Base-by-base conservation (phyloP, 2,888 invertebrate species). In the Chouioia cunea region DNA sequence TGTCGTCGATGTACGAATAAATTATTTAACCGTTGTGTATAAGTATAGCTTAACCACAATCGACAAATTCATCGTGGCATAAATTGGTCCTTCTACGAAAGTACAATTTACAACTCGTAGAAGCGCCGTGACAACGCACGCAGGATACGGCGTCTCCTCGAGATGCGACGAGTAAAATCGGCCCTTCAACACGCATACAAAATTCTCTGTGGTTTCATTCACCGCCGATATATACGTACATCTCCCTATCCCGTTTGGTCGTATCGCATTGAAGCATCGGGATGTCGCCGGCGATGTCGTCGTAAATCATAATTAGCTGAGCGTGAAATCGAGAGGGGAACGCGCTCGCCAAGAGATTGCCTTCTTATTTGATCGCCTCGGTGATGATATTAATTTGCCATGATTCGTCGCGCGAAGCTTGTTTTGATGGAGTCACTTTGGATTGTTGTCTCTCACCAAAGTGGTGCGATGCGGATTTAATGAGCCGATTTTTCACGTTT, bases 221-320 rank as follows among this genome's bases (percentile, higher is more conserved):
- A 70, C 76, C 74, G 71, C 23, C 79, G 80, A 81, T 36, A 36
- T 36, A 36, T 36, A 36, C 36, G 10, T 10, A 36, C 36, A 36
- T 36, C 36, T 6, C 36, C 12, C 36, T 36, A 6, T 8, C 78
- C 79, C 77, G 78, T 78, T 75, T 65, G 73, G 20, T 47, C 76
- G 77, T 82, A 82, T 83, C 83, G 81, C 78, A 80, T 78, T 79
- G 78, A 79, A 78, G 78, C 80, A 83, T 83, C 83, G 79, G 80
- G 80, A 80, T 83, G 81, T 81, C 80, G 79, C 78, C 74, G 78
- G 78, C 50, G 78, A 78, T 82, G 80, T 83, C 80, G 81, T 77
- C 79, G 81, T 83, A 82, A 84, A 84, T 84, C 82, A 84, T 81
- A 82, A 83, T 82, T 82, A 82, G 79, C 78, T 76, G 77, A 75